These are phyloP conservation scores for Clivina fossor DNA, from an alignment of 2,888 invertebrate species.

Conservation along the genomic window DNA sequence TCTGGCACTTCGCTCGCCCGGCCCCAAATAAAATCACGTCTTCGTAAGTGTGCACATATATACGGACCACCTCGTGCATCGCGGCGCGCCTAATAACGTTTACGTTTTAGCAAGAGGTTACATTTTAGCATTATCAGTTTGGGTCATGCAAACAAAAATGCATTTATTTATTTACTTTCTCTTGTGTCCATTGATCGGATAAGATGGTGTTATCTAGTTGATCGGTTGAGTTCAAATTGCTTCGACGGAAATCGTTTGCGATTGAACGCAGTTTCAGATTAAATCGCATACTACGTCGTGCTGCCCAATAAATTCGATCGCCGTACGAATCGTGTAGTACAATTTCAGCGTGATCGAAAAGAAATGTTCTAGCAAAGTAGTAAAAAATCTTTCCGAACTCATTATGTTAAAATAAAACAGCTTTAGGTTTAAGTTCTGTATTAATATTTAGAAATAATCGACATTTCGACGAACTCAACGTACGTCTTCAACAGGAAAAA, in stretches of 20 bases:
- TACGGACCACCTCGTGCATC: constrained; percentile 69
- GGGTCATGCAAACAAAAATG: background rate
- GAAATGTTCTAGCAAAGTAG: constrained; percentile 57
- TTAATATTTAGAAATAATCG: no score
- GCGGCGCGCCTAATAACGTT: constrained; percentile 51
- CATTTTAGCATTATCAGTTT: background rate
- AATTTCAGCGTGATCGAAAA: constrained; percentile 82
- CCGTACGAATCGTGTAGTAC: constrained; percentile 88
- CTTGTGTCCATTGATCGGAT: constrained; percentile 63
- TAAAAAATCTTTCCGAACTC: constrained; percentile 42
- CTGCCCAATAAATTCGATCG: constrained; percentile 78
- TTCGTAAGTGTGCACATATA: constrained; percentile 81
- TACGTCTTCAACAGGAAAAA: no score
- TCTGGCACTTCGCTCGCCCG: constrained; percentile 75
- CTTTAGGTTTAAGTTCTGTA: no score
- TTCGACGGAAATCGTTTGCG: constrained; percentile 68
- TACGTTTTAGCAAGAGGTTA: constrained; percentile 12
- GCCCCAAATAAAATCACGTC: constrained; percentile 82
- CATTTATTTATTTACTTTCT: constrained; percentile 52
- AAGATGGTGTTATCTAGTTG: constrained; percentile 60
- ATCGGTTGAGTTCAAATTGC: constrained; percentile 65
- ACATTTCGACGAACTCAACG: no score
- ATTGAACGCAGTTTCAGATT: constrained; percentile 65
- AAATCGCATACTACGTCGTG: constrained; percentile 90
- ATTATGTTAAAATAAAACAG: constrained; percentile 15